Percentiles rank a stretch among this genome's conserved stretches.
Conservation (phyloP, 2,113 vertebrate species). For the Oncorhynchus kisutch region DNA sequence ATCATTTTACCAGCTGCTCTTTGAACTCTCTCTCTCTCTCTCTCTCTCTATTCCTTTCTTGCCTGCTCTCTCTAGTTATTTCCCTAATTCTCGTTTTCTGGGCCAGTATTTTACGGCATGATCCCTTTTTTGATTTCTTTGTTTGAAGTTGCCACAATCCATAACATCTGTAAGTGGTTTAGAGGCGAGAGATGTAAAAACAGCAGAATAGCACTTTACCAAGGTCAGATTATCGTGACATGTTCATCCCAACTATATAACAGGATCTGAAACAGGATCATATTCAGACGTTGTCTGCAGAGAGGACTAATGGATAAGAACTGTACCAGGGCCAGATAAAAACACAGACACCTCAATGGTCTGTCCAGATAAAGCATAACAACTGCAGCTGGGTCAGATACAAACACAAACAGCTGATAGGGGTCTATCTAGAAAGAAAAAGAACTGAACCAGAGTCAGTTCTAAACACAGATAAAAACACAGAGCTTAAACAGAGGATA, state of each 20-base stretch:
- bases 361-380: conserved; percentile 19
- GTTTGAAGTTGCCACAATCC: conserved; percentile 72
- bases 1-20: too few species aligned
- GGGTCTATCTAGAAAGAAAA: too few species aligned
- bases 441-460: too few species aligned
- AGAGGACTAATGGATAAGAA: too few species aligned
- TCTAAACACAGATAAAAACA: too few species aligned
- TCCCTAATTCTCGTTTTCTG: neutral
- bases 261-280: conserved; percentile 48
- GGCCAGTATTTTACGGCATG: conserved; percentile 67
- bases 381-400: conserved; percentile 7
- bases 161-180: conserved; percentile 77
- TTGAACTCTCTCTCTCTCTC: neutral
- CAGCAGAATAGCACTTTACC: conserved; percentile 41
- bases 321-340: too few species aligned
- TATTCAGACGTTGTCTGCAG: conserved; percentile 25
- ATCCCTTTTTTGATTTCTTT: conserved; percentile 76
- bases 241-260: conserved; percentile 23
- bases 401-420: neutral
- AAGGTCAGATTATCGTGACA: conserved; percentile 27
- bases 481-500: too few species aligned
- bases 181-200: conserved; percentile 61
- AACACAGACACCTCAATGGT: too few species aligned
- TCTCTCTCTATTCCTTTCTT: neutral
- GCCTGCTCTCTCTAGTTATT: conserved; percentile 13